Base-by-base conservation (phyloP, 2,797 vertebrate genomes). In the Brachyrhaphis roseni region DNA sequence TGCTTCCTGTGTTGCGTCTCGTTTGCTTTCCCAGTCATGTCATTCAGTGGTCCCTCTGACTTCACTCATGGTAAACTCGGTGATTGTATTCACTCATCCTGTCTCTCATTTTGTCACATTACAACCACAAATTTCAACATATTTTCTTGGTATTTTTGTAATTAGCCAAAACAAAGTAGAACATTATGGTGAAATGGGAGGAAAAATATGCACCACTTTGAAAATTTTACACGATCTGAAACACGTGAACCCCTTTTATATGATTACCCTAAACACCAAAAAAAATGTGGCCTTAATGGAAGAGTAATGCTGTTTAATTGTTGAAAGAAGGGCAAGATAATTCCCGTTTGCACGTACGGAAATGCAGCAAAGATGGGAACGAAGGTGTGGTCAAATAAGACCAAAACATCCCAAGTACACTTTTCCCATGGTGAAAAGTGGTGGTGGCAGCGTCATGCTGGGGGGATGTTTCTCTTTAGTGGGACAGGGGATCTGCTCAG, bases 41-140 rank as follows among this genome's bases (percentile, higher is more conserved):
- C 68, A 57, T 73, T 85, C 15, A 47, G 31, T 76, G 77, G 45
- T 74, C 62, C n/a, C 34, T 75, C 51, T 76, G 13, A 77, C 79
- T 34, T 75, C 57, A 72, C 79, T 71, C 31, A 49, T 82, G 16
- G 83, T 84, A 77, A 75, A 82, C 47, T 76, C 41, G 23, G 46
- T 55, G 18, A 80, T 78, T 88, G 75, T 85, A 57, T 90, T 87
- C 76, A 70, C 82, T 80, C 70, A 76, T 82, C 79, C 80, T 73
- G 71, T 34, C 73, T 49, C 47, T 45, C 46, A 0, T 84, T 43
- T 78, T n/a, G 28, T 49, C 31, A 49, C 23, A 5, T 3, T 7
- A 23, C 20, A 36, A 26, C 0, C 36, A 11, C 64, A 26, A 41
- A 11, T 34, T 68, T 68, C 20, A 68, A 12, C 23, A 4, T 5